Percentiles rank a stretch among this genome's conserved stretches.
These are phyloP conservation scores for Andrena trimmerana DNA, from an alignment of 2,888 invertebrate genomes.

Conservation along the genomic window DNA sequence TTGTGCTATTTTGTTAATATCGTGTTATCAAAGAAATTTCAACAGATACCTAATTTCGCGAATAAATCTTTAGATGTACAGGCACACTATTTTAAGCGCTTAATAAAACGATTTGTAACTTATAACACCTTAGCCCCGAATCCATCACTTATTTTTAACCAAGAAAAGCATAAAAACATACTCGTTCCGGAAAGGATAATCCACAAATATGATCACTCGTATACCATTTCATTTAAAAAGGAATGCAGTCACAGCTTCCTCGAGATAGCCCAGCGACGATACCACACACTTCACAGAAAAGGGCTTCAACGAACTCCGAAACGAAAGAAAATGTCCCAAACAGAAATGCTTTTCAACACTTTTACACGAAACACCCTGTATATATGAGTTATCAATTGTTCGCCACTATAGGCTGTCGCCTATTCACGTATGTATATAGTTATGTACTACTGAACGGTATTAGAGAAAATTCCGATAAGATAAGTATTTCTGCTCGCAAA, in stretches of 20 bases:
- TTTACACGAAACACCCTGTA: not conserved
- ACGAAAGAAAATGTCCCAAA: not conserved
- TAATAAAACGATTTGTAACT: not conserved
- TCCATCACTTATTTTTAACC: not conserved
- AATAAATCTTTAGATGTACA: no score
- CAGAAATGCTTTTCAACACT: conserved; percentile 14
- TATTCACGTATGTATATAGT: not conserved
- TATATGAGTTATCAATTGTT: conserved; percentile 37
- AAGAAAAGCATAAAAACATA: not conserved
- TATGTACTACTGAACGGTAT: not conserved
- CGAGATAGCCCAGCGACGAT: not conserved
- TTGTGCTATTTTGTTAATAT: no score
- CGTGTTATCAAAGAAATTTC: no score
- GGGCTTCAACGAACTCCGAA: not conserved
- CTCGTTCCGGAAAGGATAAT: not conserved
- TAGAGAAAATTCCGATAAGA: conserved; percentile 34
- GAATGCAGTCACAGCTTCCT: not conserved
- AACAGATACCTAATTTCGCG: no score
- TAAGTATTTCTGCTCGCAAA: conserved; percentile 16
- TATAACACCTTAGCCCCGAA: not conserved
- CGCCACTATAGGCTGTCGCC: not conserved
- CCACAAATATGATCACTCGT: not conserved
- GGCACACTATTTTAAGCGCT: not conserved
- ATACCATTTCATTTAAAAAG: not conserved
- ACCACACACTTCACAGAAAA: not conserved